These are phyloP conservation scores for Dione juno DNA, from an alignment of 2,888 invertebrate species.

Conservation along the genomic window DNA sequence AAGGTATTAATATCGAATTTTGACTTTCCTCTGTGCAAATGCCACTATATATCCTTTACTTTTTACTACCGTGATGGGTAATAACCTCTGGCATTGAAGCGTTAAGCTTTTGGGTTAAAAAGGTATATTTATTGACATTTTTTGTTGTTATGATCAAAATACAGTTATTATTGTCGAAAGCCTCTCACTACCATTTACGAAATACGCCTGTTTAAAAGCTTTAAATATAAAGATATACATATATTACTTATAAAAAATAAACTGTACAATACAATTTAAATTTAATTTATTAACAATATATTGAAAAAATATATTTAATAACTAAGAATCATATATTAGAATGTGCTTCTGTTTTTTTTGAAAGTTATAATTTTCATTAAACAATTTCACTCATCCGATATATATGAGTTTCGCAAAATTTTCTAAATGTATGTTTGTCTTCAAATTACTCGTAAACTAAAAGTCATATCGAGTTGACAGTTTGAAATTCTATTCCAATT, in stretches of 20 bases:
- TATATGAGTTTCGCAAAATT: too few species aligned
- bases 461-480: too few species aligned
- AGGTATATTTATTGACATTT: constrained; percentile 4
- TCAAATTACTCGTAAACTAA: too few species aligned
- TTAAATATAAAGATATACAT: neutral
- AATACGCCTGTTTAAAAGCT: neutral
- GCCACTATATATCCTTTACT: constrained; percentile 15
- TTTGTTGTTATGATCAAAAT: constrained; percentile 13
- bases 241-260: neutral
- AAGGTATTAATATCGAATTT: constrained; percentile 29
- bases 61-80: constrained; percentile 24
- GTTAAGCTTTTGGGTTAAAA: constrained; percentile 10
- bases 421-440: too few species aligned
- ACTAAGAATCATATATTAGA: too few species aligned
- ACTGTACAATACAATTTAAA: too few species aligned
- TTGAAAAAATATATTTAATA: too few species aligned
- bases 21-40: constrained; percentile 32
- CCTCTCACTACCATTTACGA: neutral
- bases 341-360: too few species aligned
- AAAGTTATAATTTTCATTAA: too few species aligned
- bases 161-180: constrained; percentile 12
- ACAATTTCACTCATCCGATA: too few species aligned
- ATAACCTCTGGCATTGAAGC: constrained; percentile 14
- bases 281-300: too few species aligned
- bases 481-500: too few species aligned